phyloP scores from a whole-genome alignment of 35 echinoderm and acorn worm genomes.

The Acanthaster planci region DNA sequence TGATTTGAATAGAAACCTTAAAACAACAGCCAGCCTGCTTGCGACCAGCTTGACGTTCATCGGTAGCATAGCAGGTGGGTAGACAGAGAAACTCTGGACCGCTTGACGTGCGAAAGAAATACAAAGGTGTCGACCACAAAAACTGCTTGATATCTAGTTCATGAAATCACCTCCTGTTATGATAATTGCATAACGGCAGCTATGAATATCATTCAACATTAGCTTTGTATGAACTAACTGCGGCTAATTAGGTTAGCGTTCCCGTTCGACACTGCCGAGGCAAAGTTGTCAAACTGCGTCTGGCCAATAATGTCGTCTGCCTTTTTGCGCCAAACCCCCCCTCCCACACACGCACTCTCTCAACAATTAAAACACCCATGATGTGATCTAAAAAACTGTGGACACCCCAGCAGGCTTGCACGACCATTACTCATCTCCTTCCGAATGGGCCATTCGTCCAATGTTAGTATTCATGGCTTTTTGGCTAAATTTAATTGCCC shows the following conservation, averaged over 20 bases:
- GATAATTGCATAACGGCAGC: slow-evolving; percentile 4
- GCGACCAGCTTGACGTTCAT: no score
- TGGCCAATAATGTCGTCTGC: slow-evolving; percentile 19
- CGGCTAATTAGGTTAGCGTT: slow-evolving; percentile 10
- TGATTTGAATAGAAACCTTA: no score
- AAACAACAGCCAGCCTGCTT: no score
- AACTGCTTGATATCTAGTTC: no score
- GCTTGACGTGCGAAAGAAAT: no score
- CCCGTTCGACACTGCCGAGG: not conserved
- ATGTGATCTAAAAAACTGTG: not conserved
- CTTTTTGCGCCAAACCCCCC: not conserved
- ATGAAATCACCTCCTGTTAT: not conserved
- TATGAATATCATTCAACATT: slow-evolving; percentile 30
- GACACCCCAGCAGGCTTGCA: not conserved
- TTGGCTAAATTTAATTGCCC: slow-evolving; percentile 25
- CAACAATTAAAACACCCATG: not conserved
- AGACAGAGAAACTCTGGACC: no score
- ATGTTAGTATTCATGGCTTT: slow-evolving; percentile 14
- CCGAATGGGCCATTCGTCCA: slow-evolving; percentile 17
- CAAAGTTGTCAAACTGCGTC: slow-evolving; percentile 6
- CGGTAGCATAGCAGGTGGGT: no score
- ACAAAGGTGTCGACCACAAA: no score
- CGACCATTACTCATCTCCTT: not conserved
- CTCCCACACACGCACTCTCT: no score
- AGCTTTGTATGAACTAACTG: slow-evolving; percentile 20